These are phyloP conservation scores for Caenorhabditis angaria DNA, from an alignment of 2,888 invertebrate species.

Conservation along the genomic window DNA sequence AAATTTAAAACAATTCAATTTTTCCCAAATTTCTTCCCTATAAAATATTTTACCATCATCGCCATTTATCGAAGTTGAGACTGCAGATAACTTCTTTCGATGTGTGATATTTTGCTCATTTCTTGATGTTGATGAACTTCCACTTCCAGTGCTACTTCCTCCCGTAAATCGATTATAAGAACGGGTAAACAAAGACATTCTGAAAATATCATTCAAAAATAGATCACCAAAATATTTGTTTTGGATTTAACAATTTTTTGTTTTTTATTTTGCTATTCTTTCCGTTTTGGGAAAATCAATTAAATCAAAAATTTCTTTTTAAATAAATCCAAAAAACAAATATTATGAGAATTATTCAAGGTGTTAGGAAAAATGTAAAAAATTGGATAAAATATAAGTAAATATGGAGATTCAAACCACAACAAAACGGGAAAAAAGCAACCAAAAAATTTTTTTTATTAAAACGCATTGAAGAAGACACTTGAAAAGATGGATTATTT, in stretches of 20 bases:
- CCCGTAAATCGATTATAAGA: constrained; percentile 27
- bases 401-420: too few relatives aligned
- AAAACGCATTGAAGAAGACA: background rate
- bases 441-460: background rate
- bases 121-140: background rate
- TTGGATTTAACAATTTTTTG: background rate
- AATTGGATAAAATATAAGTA: background rate
- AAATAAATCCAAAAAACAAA: background rate
- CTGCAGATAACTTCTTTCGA: constrained; percentile 27
- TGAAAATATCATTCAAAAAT: background rate
- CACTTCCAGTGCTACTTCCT: background rate
- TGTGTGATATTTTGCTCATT: constrained; percentile 32
- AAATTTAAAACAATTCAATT: too few relatives aligned
- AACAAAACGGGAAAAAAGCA: background rate
- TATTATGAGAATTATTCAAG: background rate
- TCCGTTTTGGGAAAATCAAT: background rate
- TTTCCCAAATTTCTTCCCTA: too few relatives aligned
- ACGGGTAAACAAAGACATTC: constrained; percentile 23
- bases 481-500: background rate
- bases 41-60: constrained; percentile 31
- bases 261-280: background rate
- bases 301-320: background rate
- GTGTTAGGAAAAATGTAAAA: background rate
- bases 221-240: background rate
- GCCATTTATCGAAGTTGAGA: constrained; percentile 25